Conservation (phyloP, 2,888 invertebrate species). For the Seira sanloemensis region DNA sequence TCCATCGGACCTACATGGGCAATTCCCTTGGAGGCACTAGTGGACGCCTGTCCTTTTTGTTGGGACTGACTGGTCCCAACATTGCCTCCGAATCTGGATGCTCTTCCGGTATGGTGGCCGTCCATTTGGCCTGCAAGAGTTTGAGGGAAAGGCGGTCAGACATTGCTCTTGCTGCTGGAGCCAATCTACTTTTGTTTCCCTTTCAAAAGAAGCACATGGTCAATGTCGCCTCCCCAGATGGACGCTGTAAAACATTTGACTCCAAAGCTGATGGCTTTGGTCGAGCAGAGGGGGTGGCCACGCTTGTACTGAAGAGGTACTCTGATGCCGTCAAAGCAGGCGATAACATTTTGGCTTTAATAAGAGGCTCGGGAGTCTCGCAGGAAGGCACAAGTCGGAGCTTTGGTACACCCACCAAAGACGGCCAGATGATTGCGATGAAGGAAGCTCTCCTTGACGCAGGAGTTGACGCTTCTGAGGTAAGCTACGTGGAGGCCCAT, state of each 20-base stretch:
- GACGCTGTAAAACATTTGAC: conserved; percentile 26
- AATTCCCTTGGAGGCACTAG: conserved; percentile 37
- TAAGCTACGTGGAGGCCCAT: conserved; percentile 83
- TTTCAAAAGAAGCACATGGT: conserved; percentile 55
- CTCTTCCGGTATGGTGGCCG: conserved; percentile 52
- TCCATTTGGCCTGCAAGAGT: conserved; percentile 41
- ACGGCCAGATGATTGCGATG: conserved; percentile 59
- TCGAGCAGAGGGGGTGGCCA: conserved; percentile 27
- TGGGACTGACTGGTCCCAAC: conserved; percentile 64
- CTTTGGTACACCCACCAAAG: conserved; percentile 60
- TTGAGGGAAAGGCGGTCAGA: conserved; percentile 35
- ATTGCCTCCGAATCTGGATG: conserved; percentile 65
- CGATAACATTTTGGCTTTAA: conserved; percentile 48
- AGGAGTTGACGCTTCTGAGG: conserved; percentile 86
- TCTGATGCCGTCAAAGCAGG: conserved; percentile 54
- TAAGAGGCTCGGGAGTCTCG: conserved; percentile 48
- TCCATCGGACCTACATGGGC: background rate
- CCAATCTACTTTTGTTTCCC: conserved; percentile 58
- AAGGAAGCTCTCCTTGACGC: conserved; percentile 77
- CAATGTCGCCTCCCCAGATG: conserved; percentile 30
- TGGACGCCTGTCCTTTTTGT: conserved; percentile 57
- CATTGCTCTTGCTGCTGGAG: conserved; percentile 57
- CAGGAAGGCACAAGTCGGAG: conserved; percentile 58
- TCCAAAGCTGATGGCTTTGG: conserved; percentile 28
- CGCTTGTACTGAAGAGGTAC: conserved; percentile 52